Conservation (phyloP, 2,113 vertebrate genomes). For the Perca fluviatilis region DNA sequence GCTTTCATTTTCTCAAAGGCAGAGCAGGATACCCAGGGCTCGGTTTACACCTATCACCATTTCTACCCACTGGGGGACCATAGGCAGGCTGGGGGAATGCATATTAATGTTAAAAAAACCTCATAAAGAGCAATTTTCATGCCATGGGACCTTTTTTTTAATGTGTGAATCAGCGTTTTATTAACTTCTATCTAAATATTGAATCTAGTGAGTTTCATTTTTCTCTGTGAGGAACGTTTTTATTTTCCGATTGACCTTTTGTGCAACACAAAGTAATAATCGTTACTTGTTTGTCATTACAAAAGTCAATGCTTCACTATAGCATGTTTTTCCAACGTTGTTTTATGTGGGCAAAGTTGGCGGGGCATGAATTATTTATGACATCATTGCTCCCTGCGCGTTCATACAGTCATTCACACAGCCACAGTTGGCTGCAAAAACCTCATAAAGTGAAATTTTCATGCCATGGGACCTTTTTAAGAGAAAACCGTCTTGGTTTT, state of each 20-base stretch:
- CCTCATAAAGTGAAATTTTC: too few species aligned
- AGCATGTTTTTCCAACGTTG: constrained; percentile 2
- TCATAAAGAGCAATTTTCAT: too few species aligned
- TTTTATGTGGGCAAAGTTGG: neutral
- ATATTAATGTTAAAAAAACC: too few species aligned
- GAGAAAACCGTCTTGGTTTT: neutral
- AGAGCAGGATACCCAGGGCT: too few species aligned
- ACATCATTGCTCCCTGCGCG: neutral
- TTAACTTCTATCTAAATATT: neutral
- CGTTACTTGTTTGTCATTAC: neutral
- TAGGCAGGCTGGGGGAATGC: too few species aligned
- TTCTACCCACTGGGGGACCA: too few species aligned
- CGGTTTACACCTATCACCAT: too few species aligned
- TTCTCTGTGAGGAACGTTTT: neutral
- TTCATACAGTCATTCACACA: neutral
- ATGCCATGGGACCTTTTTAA: too few species aligned
- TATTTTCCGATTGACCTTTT: neutral
- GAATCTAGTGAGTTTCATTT: too few species aligned
- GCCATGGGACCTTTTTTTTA: too few species aligned
- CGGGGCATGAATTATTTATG: neutral
- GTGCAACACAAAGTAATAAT: neutral
- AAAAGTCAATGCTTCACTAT: neutral
- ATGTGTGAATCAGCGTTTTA: neutral
- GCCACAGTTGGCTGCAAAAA: neutral
- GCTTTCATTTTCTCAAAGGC: too few species aligned